Percentiles rank a stretch among this genome's conserved stretches.
These are phyloP conservation scores for Acleris cristana DNA, from an alignment of 2,888 invertebrate genomes.

Conservation along the genomic window DNA sequence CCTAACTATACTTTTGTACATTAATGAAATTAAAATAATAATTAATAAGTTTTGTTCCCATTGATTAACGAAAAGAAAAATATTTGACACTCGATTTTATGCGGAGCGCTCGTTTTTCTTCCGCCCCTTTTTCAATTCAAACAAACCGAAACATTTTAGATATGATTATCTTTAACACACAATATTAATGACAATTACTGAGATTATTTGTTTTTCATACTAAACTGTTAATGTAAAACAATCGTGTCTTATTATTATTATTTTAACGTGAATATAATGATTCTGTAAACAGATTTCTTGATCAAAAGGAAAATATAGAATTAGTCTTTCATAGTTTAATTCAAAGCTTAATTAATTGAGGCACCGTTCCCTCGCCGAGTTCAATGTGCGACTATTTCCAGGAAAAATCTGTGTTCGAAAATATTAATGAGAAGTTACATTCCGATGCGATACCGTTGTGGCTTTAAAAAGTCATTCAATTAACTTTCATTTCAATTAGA, in stretches of 20 bases:
- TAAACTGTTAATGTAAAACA: not conserved
- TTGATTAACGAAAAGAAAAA: too few species aligned
- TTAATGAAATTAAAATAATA: too few species aligned
- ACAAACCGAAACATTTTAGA: too few species aligned
- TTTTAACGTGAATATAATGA: constrained; percentile 5
- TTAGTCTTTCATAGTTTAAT: constrained; percentile 31
- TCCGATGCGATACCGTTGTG: constrained; percentile 43
- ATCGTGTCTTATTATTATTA: constrained; percentile 7
- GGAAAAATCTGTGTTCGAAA: not conserved
- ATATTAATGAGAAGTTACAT: constrained; percentile 29
- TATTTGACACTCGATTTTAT: too few species aligned
- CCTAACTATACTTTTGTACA: too few species aligned
- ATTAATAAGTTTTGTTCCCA: too few species aligned
- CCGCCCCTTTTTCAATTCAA: too few species aligned
- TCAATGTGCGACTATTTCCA: not conserved
- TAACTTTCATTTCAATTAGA: constrained; percentile 79
- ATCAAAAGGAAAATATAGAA: constrained; percentile 11
- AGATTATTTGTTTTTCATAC: too few species aligned
- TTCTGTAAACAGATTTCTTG: constrained; percentile 14
- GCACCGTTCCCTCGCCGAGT: not conserved
- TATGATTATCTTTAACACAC: too few species aligned
- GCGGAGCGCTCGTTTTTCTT: too few species aligned
- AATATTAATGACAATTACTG: too few species aligned
- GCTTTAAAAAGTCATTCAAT: constrained; percentile 76
- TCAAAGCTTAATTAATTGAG: not conserved